These are phyloP conservation scores for Calycopis cecrops DNA, from an alignment of 1,140 invertebrate genomes.

Conservation along the genomic window DNA sequence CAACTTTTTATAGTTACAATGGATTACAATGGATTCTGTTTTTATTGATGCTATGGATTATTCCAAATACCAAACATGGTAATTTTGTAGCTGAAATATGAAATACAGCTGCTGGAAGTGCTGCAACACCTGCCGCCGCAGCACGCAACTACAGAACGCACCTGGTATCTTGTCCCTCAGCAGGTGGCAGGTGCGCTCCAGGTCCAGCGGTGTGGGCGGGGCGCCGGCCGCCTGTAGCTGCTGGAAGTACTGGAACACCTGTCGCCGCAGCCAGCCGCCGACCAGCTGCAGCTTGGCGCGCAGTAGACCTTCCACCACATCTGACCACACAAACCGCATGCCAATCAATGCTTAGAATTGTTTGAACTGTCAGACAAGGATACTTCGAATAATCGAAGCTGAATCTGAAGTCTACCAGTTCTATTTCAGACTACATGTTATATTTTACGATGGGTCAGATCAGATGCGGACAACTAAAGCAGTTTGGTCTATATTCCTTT, in stretches of 20 bases:
- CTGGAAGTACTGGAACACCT: conserved; percentile 44
- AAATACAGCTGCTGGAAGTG: conserved; percentile 37
- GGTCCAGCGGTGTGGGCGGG: conserved; percentile 21
- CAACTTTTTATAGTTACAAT: no score
- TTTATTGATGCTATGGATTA: no score
- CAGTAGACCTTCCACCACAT: conserved; percentile 43
- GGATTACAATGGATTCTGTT: no score
- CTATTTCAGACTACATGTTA: no score
- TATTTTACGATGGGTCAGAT: no score
- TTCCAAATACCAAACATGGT: no score
- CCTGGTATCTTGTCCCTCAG: conserved; percentile 46
- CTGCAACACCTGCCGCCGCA: conserved; percentile 39
- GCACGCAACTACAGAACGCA: conserved; percentile 31
- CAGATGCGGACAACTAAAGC: no score
- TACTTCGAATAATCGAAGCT: background rate
- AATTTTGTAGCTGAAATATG: no score
- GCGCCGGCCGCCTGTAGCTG: conserved; percentile 17
- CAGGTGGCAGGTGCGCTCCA: conserved; percentile 39
- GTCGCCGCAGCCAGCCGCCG: conserved; percentile 33
- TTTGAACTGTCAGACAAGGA: no score
- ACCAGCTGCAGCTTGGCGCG: conserved; percentile 39
- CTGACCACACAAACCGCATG: conserved; percentile 29
- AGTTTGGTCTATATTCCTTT: no score
- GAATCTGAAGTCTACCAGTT: no score
- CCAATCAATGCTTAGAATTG: no score